phyloP scores from a whole-genome alignment of 2,888 invertebrate genomes.

The Prenolepis imparis region DNA sequence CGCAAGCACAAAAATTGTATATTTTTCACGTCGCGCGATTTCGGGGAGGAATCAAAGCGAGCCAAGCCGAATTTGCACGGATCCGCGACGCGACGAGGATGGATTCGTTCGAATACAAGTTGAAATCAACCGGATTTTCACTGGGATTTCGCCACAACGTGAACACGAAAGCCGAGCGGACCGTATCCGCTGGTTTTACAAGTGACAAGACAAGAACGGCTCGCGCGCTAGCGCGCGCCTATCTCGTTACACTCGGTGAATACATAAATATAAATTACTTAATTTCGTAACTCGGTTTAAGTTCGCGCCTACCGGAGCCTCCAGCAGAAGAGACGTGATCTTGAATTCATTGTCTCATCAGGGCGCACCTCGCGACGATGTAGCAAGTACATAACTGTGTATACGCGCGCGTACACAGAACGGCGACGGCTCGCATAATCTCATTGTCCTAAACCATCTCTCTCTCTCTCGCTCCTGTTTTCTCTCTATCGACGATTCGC shows the following conservation, averaged over 20 bases:
- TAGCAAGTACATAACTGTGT: conserved; percentile 61
- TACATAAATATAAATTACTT: conserved; percentile 82
- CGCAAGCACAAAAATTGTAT: not conserved
- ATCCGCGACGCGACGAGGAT: conserved; percentile 26
- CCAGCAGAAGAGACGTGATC: conserved; percentile 78
- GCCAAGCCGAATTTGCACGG: conserved; percentile 11
- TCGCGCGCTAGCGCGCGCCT: conserved; percentile 61
- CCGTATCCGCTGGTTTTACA: conserved; percentile 57
- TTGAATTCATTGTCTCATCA: conserved; percentile 81
- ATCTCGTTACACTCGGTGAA: conserved; percentile 78
- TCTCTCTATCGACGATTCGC: conserved; percentile 52
- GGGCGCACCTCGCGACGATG: conserved; percentile 68
- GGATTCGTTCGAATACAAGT: conserved; percentile 33
- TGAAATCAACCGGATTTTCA: conserved; percentile 34
- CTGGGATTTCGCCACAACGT: conserved; percentile 34
- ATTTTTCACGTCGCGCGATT: conserved; percentile 13
- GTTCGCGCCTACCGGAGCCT: conserved; percentile 75
- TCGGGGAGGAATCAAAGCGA: not conserved
- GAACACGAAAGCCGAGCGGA: conserved; percentile 30
- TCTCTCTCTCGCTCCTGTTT: conserved; percentile 22
- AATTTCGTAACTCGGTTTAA: conserved; percentile 79
- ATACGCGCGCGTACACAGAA: conserved; percentile 51
- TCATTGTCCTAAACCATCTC: conserved; percentile 60
- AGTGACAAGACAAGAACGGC: conserved; percentile 61
- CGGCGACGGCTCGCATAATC: conserved; percentile 68